These are phyloP conservation scores for Gobiocypris rarus DNA, from an alignment of 2,113 vertebrate species.

Conservation along the genomic window DNA sequence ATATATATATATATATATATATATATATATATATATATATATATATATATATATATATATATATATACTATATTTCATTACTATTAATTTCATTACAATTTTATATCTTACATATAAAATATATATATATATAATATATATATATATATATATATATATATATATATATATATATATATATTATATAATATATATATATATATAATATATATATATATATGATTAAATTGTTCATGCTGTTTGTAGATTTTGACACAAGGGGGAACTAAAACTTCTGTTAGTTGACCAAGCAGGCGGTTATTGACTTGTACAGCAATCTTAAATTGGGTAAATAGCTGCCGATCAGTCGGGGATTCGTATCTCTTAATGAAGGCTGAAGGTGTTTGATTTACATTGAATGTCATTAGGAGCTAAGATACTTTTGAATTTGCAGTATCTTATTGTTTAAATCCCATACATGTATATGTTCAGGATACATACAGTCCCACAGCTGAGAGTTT, in stretches of 20 bases:
- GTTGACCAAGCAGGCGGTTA: not conserved
- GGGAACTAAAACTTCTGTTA: not conserved
- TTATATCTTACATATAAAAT: too few species aligned
- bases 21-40: too few species aligned
- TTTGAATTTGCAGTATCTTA: constrained; percentile 33
- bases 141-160: too few species aligned
- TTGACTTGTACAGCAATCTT: not conserved
- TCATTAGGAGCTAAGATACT: constrained; percentile 17
- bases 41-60: too few species aligned
- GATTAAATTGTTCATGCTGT: not conserved
- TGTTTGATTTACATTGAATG: constrained; percentile 36
- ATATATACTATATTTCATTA: too few species aligned
- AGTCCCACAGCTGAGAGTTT: constrained; percentile 25
- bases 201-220: too few species aligned
- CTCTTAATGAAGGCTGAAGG: constrained; percentile 19
- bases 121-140: too few species aligned
- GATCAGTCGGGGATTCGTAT: not conserved
- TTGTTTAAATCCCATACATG: constrained; percentile 26
- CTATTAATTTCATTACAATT: too few species aligned
- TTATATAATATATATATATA: too few species aligned
- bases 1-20: too few species aligned
- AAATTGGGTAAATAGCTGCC: not conserved
- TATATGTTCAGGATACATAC: constrained; percentile 17
- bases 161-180: too few species aligned
- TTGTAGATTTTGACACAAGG: constrained; percentile 2